Evolutionary conservation across 2,797 vertebrate genomes (phyloP), one percentile per base, ranked within the genome.

Genomic region (Oryzias dopingdopingensis): DNA sequence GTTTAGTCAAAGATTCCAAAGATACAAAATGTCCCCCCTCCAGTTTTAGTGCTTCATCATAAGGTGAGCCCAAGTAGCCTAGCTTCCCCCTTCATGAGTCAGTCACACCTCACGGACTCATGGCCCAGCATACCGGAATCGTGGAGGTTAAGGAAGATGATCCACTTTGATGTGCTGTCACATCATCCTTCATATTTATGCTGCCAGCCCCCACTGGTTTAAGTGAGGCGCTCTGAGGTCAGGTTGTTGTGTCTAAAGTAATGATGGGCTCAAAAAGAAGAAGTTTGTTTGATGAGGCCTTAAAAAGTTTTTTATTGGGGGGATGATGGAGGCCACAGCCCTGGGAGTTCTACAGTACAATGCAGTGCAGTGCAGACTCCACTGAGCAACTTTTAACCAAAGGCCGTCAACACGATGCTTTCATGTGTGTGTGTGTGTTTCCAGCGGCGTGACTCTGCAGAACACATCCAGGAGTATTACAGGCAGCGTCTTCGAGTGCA

Each of bases 401-500:
- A 22, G 20, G 20, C 7, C 0, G 26, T 26, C 6, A 26, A 26
- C 5, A 6, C 6, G 6, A 12, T 32, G 32, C 32, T 12, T 37
- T 37, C 26, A 6, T 26, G 24, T 23, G 3, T 26, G 26, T 23
- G 6, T 63, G 4, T 62, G 48, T 62, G 41, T 67, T 16, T 57
- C 13, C 56, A 95, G 94, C 86, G 88, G 62, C 82, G 86, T 24
- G 95, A 95, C 71, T 94, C 94, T 59, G 87, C 93, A 22, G 96
- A 96, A 61, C 94, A 97, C 53, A 92, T 96, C 74, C 96, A 98
- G 86, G 96, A 99, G 76, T 99, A 98, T 81, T 94, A 96, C 70
- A 91, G 94, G 23, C 97, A 98, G 82, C 93, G 95, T 1, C 77
- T 96, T 17, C 95, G 97, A 0, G 97, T 98, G 57, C 96, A 97